Evolutionary conservation across 2,797 vertebrate genomes (phyloP).

Genomic region (Sebastiscus albofasciatus): DNA sequence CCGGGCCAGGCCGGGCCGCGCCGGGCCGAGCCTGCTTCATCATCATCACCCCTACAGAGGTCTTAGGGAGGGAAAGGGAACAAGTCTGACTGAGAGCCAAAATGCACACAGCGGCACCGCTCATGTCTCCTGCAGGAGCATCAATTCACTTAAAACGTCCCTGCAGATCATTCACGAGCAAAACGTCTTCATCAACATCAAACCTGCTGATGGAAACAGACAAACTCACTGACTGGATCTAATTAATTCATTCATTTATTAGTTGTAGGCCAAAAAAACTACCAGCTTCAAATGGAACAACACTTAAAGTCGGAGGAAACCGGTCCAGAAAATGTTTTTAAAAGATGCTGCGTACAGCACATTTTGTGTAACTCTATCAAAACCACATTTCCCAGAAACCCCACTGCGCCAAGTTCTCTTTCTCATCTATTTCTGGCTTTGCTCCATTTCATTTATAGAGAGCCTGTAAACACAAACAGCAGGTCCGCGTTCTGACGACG

Average conservation of each 20-base stretch:
- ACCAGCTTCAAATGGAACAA: background rate
- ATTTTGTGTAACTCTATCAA: background rate
- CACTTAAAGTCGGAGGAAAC: background rate
- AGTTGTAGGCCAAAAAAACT: background rate
- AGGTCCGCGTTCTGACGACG: background rate
- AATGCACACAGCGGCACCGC: background rate
- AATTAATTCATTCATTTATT: background rate
- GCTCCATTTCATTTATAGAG: constrained; percentile 1
- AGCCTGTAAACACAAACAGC: constrained; percentile 20
- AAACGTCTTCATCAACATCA: background rate
- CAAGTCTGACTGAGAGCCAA: background rate
- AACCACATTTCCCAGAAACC: constrained; percentile 38
- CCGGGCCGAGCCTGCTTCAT: background rate
- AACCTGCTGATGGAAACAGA: background rate
- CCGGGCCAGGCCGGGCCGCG: background rate
- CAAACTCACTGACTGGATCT: background rate
- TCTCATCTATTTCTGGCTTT: background rate
- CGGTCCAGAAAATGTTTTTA: background rate
- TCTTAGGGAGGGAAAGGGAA: background rate
- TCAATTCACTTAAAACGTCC: background rate
- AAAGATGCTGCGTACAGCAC: background rate
- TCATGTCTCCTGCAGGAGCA: background rate
- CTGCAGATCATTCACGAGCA: constrained; percentile 1
- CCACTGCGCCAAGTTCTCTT: background rate
- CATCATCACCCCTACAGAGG: background rate